Percentiles rank a stretch among this genome's conserved stretches.
These are phyloP conservation scores for Chitala chitala DNA, from an alignment of 2,113 vertebrate species.

Conservation along the genomic window DNA sequence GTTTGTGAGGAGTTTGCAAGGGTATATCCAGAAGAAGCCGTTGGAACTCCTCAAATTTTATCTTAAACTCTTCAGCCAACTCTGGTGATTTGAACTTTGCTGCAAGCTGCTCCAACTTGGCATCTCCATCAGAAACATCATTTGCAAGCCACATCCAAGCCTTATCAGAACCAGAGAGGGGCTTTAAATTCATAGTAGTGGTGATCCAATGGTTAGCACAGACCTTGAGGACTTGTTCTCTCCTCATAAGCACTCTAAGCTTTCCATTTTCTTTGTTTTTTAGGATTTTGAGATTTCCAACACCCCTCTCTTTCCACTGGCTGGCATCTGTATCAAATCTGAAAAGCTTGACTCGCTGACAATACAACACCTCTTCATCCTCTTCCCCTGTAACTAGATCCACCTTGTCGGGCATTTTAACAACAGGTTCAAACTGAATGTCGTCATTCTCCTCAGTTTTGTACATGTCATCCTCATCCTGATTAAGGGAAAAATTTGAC, in stretches of 20 bases:
- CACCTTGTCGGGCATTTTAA: constrained; percentile 92
- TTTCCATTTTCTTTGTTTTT: constrained; percentile 85
- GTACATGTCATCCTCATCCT: constrained; percentile 82
- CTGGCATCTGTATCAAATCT: constrained; percentile 80
- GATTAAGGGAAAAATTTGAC: constrained; percentile 56
- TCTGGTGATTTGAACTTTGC: constrained; percentile 93
- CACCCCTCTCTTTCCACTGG: constrained; percentile 96
- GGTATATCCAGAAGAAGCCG: constrained; percentile 86
- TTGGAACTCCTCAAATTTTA: constrained; percentile 93
- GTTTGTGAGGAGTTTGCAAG: constrained; percentile 93
- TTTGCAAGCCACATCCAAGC: constrained; percentile 95
- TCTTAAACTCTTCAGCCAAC: constrained; percentile 87
- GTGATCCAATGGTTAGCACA: constrained; percentile 98
- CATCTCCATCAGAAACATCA: constrained; percentile 91
- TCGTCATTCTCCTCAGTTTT: constrained; percentile 91
- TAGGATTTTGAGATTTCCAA: constrained; percentile 87
- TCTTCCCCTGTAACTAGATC: constrained; percentile 94
- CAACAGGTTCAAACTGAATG: constrained; percentile 94
- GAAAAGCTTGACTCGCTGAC: constrained; percentile 88
- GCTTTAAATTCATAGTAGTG: constrained; percentile 94
- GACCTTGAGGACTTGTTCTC: constrained; percentile 94
- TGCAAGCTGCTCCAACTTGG: constrained; percentile 81
- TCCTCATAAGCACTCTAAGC: constrained; percentile 87
- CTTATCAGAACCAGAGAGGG: constrained; percentile 85
- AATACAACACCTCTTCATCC: constrained; percentile 85